Base-by-base conservation (phyloP, 35 echinoderm and acorn worm species). In the Ptychodera flava region DNA sequence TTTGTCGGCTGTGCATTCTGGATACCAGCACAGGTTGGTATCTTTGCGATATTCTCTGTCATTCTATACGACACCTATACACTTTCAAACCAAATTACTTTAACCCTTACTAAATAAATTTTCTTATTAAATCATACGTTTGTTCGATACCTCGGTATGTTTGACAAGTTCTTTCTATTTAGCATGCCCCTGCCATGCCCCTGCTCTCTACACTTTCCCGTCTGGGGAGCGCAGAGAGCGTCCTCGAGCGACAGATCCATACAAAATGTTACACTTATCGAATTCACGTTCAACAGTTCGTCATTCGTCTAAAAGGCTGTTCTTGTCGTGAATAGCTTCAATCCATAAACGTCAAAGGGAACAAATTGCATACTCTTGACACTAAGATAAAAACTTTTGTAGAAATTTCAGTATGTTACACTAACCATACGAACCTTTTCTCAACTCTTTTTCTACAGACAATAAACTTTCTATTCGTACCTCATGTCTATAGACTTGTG, bases 391-490 rank as follows among this genome's bases (percentile, higher is more conserved):
- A 12, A 64, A 64, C 45, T n/a, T n/a, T 64, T 6, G 22, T 6
- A 64, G 6, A 6, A 64, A 64, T 64, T 6, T 64, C 6, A 64
- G 22, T 64, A 22, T 12, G 6, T 64, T 6, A 64, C 6, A 64
- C 22, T 22, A 64, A 64, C 45, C 6, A 64, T 64, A 22, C 22
- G 6, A 12, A 64, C 45, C 6, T 64, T 22, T 64, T 64, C 22
- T 64, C 45, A n/a, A n/a, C n/a, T n/a, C n/a, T n/a, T n/a, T n/a
- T n/a, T n/a, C n/a, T n/a, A n/a, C 88, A 90, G 88, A 35, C 82
- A 28, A 22, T 90, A 35, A 90, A 90, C 34, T 90, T 90, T 35
- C 27, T 84, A 16, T 90, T 90, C 33, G 28, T 90, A n/a, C 88
- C 81, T 33, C 33, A 30, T 29, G 38, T 75, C 32, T 36, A 83